Percentiles rank a stretch among this genome's conserved stretches.
Conservation (phyloP, 2,113 vertebrate species). For the Gymnocephalus cernua region DNA sequence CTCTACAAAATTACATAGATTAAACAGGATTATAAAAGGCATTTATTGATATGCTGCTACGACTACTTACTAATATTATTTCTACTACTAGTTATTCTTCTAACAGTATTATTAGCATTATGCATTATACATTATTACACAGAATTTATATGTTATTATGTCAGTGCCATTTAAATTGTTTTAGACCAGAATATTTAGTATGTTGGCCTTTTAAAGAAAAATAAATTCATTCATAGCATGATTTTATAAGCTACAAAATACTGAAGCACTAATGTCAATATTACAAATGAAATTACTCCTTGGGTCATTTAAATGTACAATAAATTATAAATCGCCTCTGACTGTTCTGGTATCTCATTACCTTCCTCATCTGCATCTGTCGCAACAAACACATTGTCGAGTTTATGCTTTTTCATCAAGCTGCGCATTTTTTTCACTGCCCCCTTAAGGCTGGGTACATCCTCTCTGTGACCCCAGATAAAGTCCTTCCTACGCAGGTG, state of each 20-base stretch:
- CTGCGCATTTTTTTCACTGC: slow-evolving; percentile 90
- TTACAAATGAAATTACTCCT: not conserved
- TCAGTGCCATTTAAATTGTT: not conserved
- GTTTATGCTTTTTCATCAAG: slow-evolving; percentile 88
- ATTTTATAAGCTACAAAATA: not conserved
- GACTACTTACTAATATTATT: not conserved
- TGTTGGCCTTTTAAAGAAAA: not conserved
- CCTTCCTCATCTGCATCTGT: slow-evolving; percentile 92
- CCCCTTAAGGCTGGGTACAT: slow-evolving; percentile 91
- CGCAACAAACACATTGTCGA: slow-evolving; percentile 93
- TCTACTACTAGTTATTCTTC: not conserved
- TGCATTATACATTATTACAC: not conserved
- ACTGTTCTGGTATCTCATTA: slow-evolving; percentile 58
- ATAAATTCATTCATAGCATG: not conserved
- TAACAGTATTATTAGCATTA: not conserved
- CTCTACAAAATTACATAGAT: slow-evolving; percentile 79
- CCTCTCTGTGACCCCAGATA: slow-evolving; percentile 96
- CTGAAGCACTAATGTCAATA: not conserved
- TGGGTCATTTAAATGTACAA: not conserved
- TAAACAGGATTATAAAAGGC: not conserved
- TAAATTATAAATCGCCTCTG: not conserved
- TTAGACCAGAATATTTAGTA: not conserved
- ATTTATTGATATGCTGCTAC: not conserved
- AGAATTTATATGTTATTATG: not conserved
- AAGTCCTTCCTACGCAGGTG: slow-evolving; percentile 96